A percentile compares a stretch with the other conserved stretches of the same genome.
These are phyloP conservation scores for Gadopsis marmoratus DNA, from an alignment of 2,797 vertebrate species.

Conservation along the genomic window DNA sequence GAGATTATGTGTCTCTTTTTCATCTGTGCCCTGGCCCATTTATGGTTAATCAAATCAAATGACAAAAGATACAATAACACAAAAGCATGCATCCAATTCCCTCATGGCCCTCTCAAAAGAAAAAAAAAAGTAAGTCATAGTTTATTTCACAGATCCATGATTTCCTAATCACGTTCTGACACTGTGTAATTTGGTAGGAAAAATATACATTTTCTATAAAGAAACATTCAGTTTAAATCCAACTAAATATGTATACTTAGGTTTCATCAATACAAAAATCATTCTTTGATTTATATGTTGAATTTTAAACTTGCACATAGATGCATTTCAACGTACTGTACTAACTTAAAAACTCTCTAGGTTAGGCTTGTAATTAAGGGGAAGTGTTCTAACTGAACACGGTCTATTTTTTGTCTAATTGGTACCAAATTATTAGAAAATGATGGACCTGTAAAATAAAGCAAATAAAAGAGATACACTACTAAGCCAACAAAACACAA, in stretches of 20 bases:
- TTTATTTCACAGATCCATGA: neutral
- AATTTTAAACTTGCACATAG: neutral
- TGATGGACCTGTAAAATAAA: neutral
- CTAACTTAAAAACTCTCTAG: neutral
- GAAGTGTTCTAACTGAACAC: neutral
- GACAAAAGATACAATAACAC: neutral
- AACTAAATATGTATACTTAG: neutral
- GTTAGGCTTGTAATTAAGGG: too few species aligned
- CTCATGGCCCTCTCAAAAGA: neutral
- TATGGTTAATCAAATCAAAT: neutral
- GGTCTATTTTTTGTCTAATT: neutral
- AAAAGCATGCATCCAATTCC: neutral
- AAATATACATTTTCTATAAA: neutral
- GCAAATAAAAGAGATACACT: neutral
- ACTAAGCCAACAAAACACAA: neutral
- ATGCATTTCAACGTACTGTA: neutral
- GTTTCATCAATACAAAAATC: too few species aligned
- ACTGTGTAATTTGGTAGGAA: neutral
- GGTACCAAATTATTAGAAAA: neutral
- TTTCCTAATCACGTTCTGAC: neutral
- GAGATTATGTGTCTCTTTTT: neutral
- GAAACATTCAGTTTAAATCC: neutral
- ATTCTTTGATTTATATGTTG: neutral
- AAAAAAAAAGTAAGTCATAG: neutral
- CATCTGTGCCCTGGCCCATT: neutral